These are phyloP conservation scores for Pomatostomus ruficeps DNA, from an alignment of 2,113 vertebrate genomes.

Conservation along the genomic window DNA sequence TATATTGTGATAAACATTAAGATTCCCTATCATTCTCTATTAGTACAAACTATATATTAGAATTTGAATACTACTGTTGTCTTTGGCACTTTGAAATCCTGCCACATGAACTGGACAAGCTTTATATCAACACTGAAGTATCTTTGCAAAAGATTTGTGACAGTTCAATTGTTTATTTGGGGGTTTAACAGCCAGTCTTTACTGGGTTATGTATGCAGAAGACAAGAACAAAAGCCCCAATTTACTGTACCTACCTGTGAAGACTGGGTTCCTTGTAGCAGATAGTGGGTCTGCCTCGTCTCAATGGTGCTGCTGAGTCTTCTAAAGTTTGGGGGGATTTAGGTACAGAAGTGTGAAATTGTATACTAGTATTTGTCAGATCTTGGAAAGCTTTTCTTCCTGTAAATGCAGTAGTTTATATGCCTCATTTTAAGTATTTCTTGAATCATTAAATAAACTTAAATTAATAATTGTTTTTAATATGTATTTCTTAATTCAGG, in stretches of 20 bases:
- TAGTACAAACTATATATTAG: not conserved
- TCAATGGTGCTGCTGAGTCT: not conserved
- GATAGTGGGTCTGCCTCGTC: conserved; percentile 3
- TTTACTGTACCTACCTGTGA: conserved; percentile 11
- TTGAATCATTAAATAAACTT: not conserved
- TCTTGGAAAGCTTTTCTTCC: conserved; percentile 59
- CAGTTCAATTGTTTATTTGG: not conserved
- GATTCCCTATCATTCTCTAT: not conserved
- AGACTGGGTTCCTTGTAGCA: conserved; percentile 67
- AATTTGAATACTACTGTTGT: not conserved
- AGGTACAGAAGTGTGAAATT: not conserved
- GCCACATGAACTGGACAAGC: not conserved
- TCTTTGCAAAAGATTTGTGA: not conserved
- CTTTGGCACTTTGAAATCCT: not conserved
- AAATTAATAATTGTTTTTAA: not conserved
- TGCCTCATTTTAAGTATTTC: not conserved
- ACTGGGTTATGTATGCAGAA: accelerated
- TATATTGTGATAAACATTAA: not conserved
- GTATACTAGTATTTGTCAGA: conserved; percentile 50
- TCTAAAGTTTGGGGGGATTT: not conserved
- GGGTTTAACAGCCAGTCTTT: not conserved
- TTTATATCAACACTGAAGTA: not conserved
- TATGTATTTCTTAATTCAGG: not conserved
- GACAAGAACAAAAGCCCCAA: not conserved
- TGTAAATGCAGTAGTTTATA: conserved; percentile 30